Percentiles rank a stretch among this genome's conserved stretches.
These are phyloP conservation scores for Apostichopus californicus DNA, from an alignment of 35 echinoderm and acorn worm species.

Conservation along the genomic window DNA sequence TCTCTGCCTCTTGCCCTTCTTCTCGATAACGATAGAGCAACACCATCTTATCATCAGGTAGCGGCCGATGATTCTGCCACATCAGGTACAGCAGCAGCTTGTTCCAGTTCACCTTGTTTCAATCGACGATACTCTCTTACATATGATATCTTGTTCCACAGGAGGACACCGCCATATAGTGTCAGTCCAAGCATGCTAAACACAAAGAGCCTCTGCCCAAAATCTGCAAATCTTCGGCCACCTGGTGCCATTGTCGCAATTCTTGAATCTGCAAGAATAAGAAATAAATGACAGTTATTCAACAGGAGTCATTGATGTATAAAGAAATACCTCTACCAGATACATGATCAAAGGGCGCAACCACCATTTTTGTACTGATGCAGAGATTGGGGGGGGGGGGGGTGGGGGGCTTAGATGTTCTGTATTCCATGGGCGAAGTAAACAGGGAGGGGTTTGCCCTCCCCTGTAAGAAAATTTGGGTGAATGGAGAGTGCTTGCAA, in stretches of 20 bases:
- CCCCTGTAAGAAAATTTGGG: no score
- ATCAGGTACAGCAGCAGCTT: slow-evolving; percentile 16
- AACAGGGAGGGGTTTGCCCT: no score
- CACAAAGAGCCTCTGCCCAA: slow-evolving; percentile 32
- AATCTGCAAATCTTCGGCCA: slow-evolving; percentile 15
- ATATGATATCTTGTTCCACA: slow-evolving; percentile 15
- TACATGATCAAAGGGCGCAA: no score
- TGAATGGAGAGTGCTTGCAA: no score
- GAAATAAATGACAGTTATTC: no score
- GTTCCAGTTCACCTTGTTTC: slow-evolving; percentile 27
- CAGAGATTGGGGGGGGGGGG: no score
- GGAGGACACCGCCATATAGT: slow-evolving; percentile 7
- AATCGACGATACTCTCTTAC: slow-evolving; percentile 22
- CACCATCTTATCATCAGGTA: background rate
- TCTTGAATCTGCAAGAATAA: background rate
- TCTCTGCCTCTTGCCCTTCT: background rate
- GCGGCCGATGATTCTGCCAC: background rate
- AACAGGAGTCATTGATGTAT: no score
- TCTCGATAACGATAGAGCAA: background rate
- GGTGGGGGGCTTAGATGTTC: no score
- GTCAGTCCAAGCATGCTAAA: slow-evolving; percentile 41
- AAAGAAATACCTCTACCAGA: no score
- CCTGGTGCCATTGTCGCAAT: slow-evolving; percentile 8
- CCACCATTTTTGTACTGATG: no score
- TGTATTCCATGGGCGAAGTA: no score